phyloP scores from a whole-genome alignment of 2,797 vertebrate species.

The Xiphorhynchus erythropygius region DNA sequence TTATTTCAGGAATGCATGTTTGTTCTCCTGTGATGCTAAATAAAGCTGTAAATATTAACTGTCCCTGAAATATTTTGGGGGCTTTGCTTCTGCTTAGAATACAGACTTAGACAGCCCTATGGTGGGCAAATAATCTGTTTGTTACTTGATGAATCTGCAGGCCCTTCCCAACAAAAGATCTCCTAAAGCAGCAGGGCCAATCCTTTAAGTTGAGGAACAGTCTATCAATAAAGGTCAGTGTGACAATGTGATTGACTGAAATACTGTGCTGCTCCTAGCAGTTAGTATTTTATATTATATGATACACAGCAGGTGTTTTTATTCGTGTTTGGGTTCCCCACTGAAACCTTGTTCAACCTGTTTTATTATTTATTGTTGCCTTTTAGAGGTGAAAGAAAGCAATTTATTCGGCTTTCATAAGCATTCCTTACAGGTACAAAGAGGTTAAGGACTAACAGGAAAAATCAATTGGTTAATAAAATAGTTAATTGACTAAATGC shows the following conservation, averaged over 20 bases:
- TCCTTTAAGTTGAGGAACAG: constrained; percentile 61
- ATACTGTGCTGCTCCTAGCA: constrained; percentile 44
- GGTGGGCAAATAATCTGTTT: constrained; percentile 61
- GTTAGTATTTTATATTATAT: constrained; percentile 67
- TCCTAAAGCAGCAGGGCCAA: constrained; percentile 67
- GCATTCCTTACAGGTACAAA: constrained; percentile 64
- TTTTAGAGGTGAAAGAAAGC: constrained; percentile 74
- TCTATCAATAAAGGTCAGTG: constrained; percentile 77
- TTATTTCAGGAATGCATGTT: constrained; percentile 3
- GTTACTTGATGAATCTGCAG: constrained; percentile 45
- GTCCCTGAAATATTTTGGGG: neutral
- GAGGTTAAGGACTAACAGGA: constrained; percentile 67
- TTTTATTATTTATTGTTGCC: constrained; percentile 76
- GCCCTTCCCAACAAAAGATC: constrained; percentile 62
- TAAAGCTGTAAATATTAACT: constrained; percentile 20
- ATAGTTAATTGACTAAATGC: constrained; percentile 81
- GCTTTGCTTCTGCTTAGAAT: constrained; percentile 22
- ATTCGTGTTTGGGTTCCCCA: constrained; percentile 62
- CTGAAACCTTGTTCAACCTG: constrained; percentile 65
- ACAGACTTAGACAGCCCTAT: neutral
- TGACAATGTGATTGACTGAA: constrained; percentile 77
- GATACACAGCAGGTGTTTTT: constrained; percentile 72
- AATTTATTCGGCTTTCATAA: constrained; percentile 74
- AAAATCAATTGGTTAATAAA: constrained; percentile 82
- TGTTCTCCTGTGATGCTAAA: constrained; percentile 3